Evolutionary conservation across 2,113 vertebrate genomes (phyloP), one percentile per base, ranked within the genome.

Genomic region (Scophthalmus maximus): DNA sequence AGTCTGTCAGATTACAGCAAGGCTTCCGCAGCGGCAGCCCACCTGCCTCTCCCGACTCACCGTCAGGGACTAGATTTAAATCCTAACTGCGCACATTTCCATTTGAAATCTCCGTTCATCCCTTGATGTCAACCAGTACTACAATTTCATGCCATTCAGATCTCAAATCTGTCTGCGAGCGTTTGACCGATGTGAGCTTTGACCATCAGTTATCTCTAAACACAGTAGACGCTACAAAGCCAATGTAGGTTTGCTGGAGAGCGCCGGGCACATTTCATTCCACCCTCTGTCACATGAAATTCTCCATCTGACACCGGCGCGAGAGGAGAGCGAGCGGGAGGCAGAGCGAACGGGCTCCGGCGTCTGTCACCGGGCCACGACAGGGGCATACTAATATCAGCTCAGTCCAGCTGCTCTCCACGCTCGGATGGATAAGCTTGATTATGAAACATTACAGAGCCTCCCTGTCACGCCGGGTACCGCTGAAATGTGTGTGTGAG

Each of bases 401-500:
- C 63, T 69, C 65, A 58, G 86, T 84, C 85, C 86, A 79, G 79
- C 84, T 82, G 85, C 84, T 82, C 78, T 64, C 55, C 49, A 86
- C 47, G 60, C 87, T 76, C 10, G 66, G 73, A 30, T 75, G 83
- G 76, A 60, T 53, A 53, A 46, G 73, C 82, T 78, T 83, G 83
- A 89, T 85, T 77, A 82, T 76, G 83, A 85, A 85, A 82, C 82
- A 88, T 88, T 86, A 84, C 76, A 71, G 72, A 85, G 57, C 81
- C 40, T 62, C 66, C 50, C 71, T 52, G 64, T 84, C 76, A n/a
- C 64, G 56, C 34, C 1, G 27, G 53, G 34, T 71, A 72, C 56
- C 23, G 3, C 58, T 85, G 77, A 79, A 61, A 66, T 70, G 51
- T 42, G 69, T 47, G 68, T 10, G 67, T 47, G 44, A 46, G 51